Base-by-base conservation (phyloP, 2,113 vertebrate genomes). In the Salvelinus sp. region DNA sequence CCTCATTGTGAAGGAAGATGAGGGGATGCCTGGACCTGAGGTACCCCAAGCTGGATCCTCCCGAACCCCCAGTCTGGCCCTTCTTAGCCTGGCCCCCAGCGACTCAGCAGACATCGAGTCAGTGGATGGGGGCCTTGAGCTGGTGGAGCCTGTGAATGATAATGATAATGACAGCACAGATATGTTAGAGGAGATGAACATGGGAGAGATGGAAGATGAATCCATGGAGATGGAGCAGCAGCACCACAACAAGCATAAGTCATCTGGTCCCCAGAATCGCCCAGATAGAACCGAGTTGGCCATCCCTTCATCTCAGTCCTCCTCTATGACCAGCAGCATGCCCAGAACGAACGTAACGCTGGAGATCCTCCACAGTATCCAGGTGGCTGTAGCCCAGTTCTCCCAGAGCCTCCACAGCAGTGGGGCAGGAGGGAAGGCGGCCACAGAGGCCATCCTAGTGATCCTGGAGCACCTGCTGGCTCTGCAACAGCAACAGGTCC, bases 381-480 rank as follows among this genome's bases (percentile, higher is more conserved):
- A 96, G 81, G 97, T 99, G 89, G 98, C 97, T 0, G 98, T 99
- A 0, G 98, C 97, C 0, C 98, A 99, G 90, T 99, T 99, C 89
- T 98, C 97, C 0, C 98, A 99, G 93, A 91, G 86, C 0, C 47
- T 95, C 0, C 88, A 90, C 27, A 86, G 91, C 0, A 86, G 90
- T 0, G 84, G 92, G 1, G 69, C 88, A 0, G 68, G 90, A 0
- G 94, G 93, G 9, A 95, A 94, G 73, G 84, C 85, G 0, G 90
- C 90, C 0, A 92, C 96, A 0, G 91, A 94, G 57, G 95, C 95
- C 48, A 94, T 99, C 81, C 97, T 96, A 2, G 92, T 96, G 91
- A 99, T 99, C 83, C 92, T 99, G 80, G 97, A 99, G 85, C 96
- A 97, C 89, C 91, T 99, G 69, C 89, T 98, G 89, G 95, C 97